A percentile compares a stretch with the other conserved stretches of the same genome.
Conservation (phyloP, 92 coral and sea anemone species). For the Meandrina meandrites region DNA sequence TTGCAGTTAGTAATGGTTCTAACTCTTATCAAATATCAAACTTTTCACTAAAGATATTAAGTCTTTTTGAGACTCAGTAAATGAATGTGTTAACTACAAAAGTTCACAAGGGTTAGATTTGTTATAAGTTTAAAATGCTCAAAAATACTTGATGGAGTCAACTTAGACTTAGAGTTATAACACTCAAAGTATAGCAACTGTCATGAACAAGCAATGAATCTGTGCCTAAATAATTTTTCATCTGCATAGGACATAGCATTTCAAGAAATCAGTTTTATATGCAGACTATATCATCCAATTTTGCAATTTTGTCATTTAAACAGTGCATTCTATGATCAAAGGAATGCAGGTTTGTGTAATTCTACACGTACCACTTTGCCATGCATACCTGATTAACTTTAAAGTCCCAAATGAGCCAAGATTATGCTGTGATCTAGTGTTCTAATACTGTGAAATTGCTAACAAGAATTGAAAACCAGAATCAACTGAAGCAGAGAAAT, state of each 20-base stretch:
- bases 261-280: neutral
- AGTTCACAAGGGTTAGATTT: slow-evolving; percentile 3
- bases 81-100: neutral
- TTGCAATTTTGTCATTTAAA: neutral
- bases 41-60: too few species aligned
- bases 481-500: neutral
- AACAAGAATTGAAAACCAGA: neutral
- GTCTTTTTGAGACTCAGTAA: neutral
- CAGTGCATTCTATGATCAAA: neutral
- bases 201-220: neutral
- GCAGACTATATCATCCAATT: neutral
- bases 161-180: neutral
- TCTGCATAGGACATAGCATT: neutral
- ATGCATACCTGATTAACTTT: neutral
- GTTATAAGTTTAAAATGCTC: neutral
- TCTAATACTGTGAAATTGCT: neutral
- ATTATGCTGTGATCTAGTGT: neutral
- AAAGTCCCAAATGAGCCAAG: neutral
- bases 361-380: neutral
- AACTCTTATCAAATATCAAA: neutral
- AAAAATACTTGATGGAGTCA: neutral
- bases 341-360: neutral
- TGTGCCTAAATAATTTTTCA: neutral
- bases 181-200: neutral
- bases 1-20: neutral